These are phyloP conservation scores for Xerus rutilus DNA, from an alignment of 2,797 vertebrate genomes.

Conservation along the genomic window DNA sequence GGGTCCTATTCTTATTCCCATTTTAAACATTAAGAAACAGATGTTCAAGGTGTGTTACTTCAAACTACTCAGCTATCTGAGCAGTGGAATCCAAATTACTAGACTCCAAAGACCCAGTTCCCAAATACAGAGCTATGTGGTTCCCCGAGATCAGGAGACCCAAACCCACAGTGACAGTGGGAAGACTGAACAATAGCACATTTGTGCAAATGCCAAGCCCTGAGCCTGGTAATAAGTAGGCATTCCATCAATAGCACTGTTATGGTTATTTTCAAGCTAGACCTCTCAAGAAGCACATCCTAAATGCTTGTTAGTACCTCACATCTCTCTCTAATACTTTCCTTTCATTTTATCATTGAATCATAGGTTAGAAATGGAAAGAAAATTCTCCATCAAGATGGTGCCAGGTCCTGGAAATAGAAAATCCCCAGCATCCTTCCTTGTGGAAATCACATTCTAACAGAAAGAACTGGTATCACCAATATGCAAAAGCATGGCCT, in stretches of 20 bases:
- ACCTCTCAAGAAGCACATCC: not conserved
- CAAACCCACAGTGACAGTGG: not conserved
- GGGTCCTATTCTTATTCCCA: not conserved
- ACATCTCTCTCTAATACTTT: not conserved
- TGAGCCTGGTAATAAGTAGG: not conserved
- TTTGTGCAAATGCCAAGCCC: not conserved
- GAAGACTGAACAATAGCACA: not conserved
- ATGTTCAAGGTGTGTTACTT: not conserved
- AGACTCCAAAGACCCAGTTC: not conserved
- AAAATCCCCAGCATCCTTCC: not conserved
- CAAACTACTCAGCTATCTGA: not conserved
- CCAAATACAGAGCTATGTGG: not conserved
- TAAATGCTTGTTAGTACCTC: not conserved
- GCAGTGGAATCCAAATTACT: not conserved
- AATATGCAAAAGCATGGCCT: not conserved
- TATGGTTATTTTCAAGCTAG: not conserved
- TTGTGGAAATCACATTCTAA: not conserved
- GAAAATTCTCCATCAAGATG: not conserved
- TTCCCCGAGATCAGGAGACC: not conserved
- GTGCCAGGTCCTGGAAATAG: not conserved
- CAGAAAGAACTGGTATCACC: not conserved
- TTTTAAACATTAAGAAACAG: slow-evolving; percentile 3
- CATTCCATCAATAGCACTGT: not conserved
- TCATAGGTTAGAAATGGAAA: slow-evolving; percentile 20
- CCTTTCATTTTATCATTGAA: slow-evolving; percentile 9